Evolutionary conservation across 2,888 invertebrate genomes (phyloP), one percentile per base, ranked within the genome.

Genomic region (Apoda limacodes): DNA sequence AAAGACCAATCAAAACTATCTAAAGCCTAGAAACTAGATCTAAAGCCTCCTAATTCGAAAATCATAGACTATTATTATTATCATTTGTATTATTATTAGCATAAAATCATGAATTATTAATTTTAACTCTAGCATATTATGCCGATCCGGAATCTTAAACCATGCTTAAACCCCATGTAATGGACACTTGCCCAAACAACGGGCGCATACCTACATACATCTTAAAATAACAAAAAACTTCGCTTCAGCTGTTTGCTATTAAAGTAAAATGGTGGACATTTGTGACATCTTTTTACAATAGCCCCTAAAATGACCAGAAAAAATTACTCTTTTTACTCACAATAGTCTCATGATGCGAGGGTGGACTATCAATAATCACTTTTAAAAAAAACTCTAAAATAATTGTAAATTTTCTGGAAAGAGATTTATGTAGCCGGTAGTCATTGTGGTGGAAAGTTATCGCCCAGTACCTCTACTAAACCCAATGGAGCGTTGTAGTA

Each of bases 351-450:
- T 63, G 63, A 67, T 63, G 76, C 60, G 76, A 64, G 78, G 80
- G 78, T 72, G 78, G 74, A 74, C 70, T 64, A 67, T 69, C 69
- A 62, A 68, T 74, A 60, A 74, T 72, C 64, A 44, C 42, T 37
- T 36, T 49, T 42, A 45, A 64, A 68, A 61, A 67, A 71, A 61
- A 61, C 46, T 51, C 59, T 68, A 67, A 71, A 72, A 74, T 75
- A 70, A 71, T 74, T 74, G 71, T 70, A 63, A 63, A 67, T 71
- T 70, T 57, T 60, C 53, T 63, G 60, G 61, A 67, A 64, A 56
- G 57, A 66, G 74, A 78, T 80, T 78, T 76, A 78, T 78, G 70
- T 63, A 55, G 49, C 60, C 59, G 60, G 74, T 61, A 68, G 67
- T 60, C 63, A 61, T 74, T 75, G 76, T 75, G 71, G 71, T 64